phyloP scores from a whole-genome alignment of 2,888 invertebrate species.

The Thymelicus acteon region DNA sequence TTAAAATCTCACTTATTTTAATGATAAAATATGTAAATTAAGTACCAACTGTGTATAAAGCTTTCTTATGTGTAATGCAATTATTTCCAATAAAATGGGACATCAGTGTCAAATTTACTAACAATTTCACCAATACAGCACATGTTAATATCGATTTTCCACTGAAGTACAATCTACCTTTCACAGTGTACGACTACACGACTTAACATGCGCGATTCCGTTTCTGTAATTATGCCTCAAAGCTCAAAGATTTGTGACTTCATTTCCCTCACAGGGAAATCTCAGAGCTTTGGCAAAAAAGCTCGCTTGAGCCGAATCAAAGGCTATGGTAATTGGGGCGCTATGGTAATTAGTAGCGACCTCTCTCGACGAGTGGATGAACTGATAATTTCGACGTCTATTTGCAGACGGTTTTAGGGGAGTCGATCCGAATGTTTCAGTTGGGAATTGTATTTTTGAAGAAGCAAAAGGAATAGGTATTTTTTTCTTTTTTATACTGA shows the following conservation, averaged over 20 bases:
- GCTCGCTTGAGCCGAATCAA: constrained; percentile 64
- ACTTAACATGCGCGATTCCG: constrained; percentile 10
- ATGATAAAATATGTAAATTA: too few relatives aligned
- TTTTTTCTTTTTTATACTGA: constrained; percentile 6
- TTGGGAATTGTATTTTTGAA: constrained; percentile 11
- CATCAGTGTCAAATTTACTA: too few relatives aligned
- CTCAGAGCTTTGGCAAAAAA: constrained; percentile 71
- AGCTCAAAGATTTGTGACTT: constrained; percentile 36
- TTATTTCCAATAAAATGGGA: too few relatives aligned
- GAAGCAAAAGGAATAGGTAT: neutral
- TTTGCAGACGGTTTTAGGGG: constrained; percentile 31
- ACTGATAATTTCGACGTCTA: constrained; percentile 42
- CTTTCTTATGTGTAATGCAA: too few relatives aligned
- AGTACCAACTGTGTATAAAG: too few relatives aligned
- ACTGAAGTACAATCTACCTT: neutral
- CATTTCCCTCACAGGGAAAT: constrained; percentile 51
- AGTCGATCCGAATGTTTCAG: constrained; percentile 18
- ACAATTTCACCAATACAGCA: too few relatives aligned
- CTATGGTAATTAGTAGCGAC: constrained; percentile 65
- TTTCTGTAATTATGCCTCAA: constrained; percentile 33
- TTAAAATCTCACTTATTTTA: too few relatives aligned
- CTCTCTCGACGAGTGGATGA: constrained; percentile 60
- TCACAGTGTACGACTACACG: neutral
- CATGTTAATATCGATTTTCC: neutral
- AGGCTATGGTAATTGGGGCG: constrained; percentile 66